Evolutionary conservation across 2,113 vertebrate species (phyloP), one percentile per base, ranked within the genome.

Genomic region (Peromyscus leucopus): DNA sequence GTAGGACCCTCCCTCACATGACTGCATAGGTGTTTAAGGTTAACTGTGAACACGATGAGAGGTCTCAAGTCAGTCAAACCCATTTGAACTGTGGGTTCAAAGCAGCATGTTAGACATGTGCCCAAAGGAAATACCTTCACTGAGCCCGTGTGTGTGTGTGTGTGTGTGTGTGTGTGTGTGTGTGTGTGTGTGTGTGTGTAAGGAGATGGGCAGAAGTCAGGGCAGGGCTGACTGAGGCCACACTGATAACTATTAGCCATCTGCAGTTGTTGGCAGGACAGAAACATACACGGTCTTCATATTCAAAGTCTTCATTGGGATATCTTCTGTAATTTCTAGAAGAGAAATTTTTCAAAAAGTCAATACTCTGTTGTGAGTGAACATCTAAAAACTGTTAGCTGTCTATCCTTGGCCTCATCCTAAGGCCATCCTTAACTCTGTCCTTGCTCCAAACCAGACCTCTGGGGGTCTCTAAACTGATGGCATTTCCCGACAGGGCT

Each of bases 231-330:
- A 74, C 33, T 48, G 33, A 76, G 17, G 22, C 5, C 33, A 93
- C 33, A 88, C 0, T 13, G 42, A 65, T 13, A n/a, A 78, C 4
- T 6, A 57, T 95, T 89, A 98, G 33, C 71, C 78, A 1, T 97
- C 98, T 57, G 99, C 99, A 1, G 99, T 99, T 72, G 99, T 99
- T 39, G 99, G 99, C 92, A 99, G 95, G 97, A 99, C 99, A 96
- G 93, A 95, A 97, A 99, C 99, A 96, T 99, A 99, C 28, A 99
- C 67, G 12, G 99, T 99, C 98, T 99, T 99, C 96, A 95, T 99
- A 98, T 99, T 99, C 96, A 99, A 96, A 86, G 98, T 99, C 98
- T 99, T 99, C 98, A 99, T 98, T 63, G 99, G 98, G 80, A 98
- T 89, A 21, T 99, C 98, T 91, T 98, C 98, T 19, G 99, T 98